Evolutionary conservation across 1,140 invertebrate genomes (phyloP).

Genomic region (Pteromalus puparum): DNA sequence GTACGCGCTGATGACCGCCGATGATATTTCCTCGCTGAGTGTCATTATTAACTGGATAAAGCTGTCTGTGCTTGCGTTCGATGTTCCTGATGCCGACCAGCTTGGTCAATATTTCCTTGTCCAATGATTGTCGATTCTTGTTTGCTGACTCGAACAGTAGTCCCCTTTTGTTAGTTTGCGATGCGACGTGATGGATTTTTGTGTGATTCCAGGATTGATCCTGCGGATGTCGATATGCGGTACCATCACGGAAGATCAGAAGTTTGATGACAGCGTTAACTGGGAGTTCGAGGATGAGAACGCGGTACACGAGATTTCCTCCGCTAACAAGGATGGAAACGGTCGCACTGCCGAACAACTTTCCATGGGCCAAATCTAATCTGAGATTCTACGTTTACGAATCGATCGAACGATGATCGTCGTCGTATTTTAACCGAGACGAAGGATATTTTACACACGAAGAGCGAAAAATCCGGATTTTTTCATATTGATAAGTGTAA

Average conservation of each 20-base stretch:
- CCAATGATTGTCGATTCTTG: background rate
- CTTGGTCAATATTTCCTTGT: background rate
- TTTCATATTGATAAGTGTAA: background rate
- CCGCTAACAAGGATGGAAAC: conserved; percentile 58
- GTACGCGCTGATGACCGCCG: background rate
- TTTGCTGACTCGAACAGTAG: background rate
- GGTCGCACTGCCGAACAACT: conserved; percentile 59
- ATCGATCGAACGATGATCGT: background rate
- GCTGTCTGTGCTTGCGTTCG: background rate
- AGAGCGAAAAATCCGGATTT: too few relatives aligned
- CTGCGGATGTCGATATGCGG: conserved; percentile 69
- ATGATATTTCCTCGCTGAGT: background rate
- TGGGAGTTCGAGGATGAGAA: conserved; percentile 73
- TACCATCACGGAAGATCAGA: conserved; percentile 68
- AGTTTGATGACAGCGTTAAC: conserved; percentile 72
- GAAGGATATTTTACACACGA: too few relatives aligned
- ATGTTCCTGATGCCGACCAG: background rate
- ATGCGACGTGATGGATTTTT: background rate
- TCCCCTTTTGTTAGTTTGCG: background rate
- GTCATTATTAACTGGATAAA: conserved; percentile 8
- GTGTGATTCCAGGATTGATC: conserved; percentile 66
- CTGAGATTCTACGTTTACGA: conserved; percentile 51
- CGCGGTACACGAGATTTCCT: conserved; percentile 57
- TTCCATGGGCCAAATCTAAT: conserved; percentile 69
- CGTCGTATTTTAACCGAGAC: too few relatives aligned